phyloP scores from a whole-genome alignment of 2,888 invertebrate genomes.

The Amiota mariae region DNA sequence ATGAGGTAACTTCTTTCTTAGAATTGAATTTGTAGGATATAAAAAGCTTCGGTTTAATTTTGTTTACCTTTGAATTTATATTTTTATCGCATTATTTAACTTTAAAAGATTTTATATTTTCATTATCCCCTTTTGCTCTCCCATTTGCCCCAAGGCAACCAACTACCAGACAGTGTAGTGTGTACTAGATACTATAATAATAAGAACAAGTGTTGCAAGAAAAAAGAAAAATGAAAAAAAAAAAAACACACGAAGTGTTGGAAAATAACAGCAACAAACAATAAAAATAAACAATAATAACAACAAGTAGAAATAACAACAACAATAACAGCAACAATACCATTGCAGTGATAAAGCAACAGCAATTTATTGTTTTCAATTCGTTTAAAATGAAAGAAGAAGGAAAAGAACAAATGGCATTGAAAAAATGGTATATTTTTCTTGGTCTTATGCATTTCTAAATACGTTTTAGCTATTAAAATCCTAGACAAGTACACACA shows the following conservation, averaged over 20 bases:
- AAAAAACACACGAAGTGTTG: background rate
- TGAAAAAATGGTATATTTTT: conserved; percentile 23
- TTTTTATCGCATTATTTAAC: too few species aligned
- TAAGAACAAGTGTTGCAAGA: too few species aligned
- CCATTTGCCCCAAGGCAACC: background rate
- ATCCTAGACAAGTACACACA: conserved; percentile 2
- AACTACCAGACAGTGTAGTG: too few species aligned
- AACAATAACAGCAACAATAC: background rate
- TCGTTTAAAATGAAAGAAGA: background rate
- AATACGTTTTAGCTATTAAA: conserved; percentile 26
- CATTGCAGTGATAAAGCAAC: conserved; percentile 24
- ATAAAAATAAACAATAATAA: background rate
- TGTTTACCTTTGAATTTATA: too few species aligned
- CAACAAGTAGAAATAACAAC: background rate
- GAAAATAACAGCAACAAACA: background rate
- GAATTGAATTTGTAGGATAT: too few species aligned
- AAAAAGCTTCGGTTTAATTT: too few species aligned
- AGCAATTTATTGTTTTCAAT: conserved; percentile 39
- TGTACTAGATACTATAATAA: too few species aligned
- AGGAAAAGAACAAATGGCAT: conserved; percentile 12
- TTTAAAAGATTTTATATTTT: too few species aligned
- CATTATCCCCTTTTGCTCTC: background rate
- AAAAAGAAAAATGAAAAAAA: too few species aligned
- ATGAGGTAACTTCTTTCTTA: too few species aligned
- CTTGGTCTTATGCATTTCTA: conserved; percentile 14